Base-by-base conservation (phyloP, 2,113 vertebrate genomes). In the Shinisaurus crocodilurus region DNA sequence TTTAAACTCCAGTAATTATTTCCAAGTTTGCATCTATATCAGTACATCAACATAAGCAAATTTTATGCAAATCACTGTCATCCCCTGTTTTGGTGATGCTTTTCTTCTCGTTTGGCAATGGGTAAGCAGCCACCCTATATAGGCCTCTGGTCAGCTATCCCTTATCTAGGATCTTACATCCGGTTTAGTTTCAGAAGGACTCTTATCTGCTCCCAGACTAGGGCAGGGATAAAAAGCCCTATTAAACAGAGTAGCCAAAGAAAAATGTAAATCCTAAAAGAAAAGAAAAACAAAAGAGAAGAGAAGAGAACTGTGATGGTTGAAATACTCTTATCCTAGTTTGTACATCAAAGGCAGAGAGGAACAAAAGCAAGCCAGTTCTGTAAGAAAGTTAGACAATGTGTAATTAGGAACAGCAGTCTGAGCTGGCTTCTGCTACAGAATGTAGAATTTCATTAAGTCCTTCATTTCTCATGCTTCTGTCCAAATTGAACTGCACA, bases 331-430 rank as follows among this genome's bases (percentile, higher is more conserved):
- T 54, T 37, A 81, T 88, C 82, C 34, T 70, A 18, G 43, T 81
- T 81, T 69, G 63, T 54, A 32, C 23, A 54, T 32, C 87, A 88
- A 69, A 88, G 77, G n/a, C 63, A 88, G 65, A 82, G 63, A 69
- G 45, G 45, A 81, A 70, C 63, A 70, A 88, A 88, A 50, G 16
- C 18, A 50, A 88, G 75, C 9, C 40, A 60, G 76, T 67, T 88
- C 87, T 70, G 40, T 67, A 37, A 69, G 63, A 70, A 81, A 54
- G 76, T 88, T 81, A 81, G 63, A 69, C 15, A 45, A 70, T 5
- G 40, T 80, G 32, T n/a, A 50, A 81, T 81, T 88, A 81, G 32
- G 75, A 29, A 34, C 3, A 54, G 45, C 25, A 20, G 43, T 50
- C 23, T 80, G 34, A 80, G 43, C 67, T 25, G 40, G 45, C 34